Evolutionary conservation across 2,797 vertebrate species (phyloP).

Genomic region (Coendou prehensilis): DNA sequence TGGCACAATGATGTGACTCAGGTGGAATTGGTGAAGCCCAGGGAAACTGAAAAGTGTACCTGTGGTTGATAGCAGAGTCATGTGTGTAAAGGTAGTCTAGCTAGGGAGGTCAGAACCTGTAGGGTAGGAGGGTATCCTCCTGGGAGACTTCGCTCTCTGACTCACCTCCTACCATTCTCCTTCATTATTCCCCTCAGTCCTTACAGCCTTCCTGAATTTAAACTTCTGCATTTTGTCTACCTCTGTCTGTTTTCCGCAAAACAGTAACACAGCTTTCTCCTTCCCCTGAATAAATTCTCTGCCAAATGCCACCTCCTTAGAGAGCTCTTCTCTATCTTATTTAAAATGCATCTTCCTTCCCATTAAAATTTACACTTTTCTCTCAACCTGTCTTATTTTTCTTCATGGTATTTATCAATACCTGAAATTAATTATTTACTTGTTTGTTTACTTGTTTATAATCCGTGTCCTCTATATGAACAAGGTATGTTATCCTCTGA

Average conservation of each 20-base stretch:
- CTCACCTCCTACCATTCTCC: neutral
- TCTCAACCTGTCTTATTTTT: neutral
- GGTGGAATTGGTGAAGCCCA: neutral
- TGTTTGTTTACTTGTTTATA: conserved; percentile 29
- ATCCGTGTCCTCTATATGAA: neutral
- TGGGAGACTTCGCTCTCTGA: too few relatives aligned
- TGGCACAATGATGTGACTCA: too few relatives aligned
- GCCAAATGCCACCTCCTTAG: neutral
- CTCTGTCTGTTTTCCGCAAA: neutral
- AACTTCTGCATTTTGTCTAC: neutral
- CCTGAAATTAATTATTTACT: neutral
- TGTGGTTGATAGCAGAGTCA: accelerated
- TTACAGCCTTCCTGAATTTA: neutral
- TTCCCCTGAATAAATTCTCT: neutral
- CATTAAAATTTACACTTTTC: neutral
- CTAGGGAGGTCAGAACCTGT: neutral
- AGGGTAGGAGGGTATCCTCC: accelerated
- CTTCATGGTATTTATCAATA: neutral
- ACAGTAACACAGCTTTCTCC: neutral
- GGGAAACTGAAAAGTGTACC: neutral
- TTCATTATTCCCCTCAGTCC: neutral
- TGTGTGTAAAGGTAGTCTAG: neutral
- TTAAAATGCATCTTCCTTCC: neutral
- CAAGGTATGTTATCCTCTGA: neutral
- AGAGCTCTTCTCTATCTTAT: neutral